Evolutionary conservation across 1,140 invertebrate genomes (phyloP), one percentile per base, ranked within the genome.

Genomic region (Psilanteris sp.): DNA sequence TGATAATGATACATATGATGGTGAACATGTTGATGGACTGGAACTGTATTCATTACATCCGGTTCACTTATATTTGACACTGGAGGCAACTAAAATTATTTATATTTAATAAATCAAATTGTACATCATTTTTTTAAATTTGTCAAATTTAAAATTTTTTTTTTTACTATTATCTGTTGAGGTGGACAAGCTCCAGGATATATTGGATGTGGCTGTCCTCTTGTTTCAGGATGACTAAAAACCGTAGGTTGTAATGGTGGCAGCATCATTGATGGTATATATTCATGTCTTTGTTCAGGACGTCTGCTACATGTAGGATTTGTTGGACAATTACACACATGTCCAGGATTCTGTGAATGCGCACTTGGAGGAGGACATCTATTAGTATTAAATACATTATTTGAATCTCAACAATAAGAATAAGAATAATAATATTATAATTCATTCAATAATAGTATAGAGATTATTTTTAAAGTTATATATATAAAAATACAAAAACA

Each of bases 1-100:
- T 92, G 90, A 81, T 92, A 91, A 81, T 93, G 92, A 76, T 91
- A 90, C 84, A 92, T 90, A 72, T 93, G 92, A 85, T 92, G 92
- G 83, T 92, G 92, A 1, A 92, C 89, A 61, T 91, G 91, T 76
- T 90, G 90, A 80, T 90, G 90, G 26, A 80, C 77, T 11, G 83
- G 80, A 61, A 81, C 78, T 13, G 83, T 68, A 26, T 81, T 71
- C 11, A 81, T 62, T 46, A 79, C 62, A 20, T 83, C 74, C 4
- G 67, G 59, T 4, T 79, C 79, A 22, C 43, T 76, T 5, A 78
- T 46, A 31, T 64, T 68, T 15, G 37, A 67, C 14, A 83, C 32
- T 6, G 79, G 61, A 72, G 81, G 81, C 37, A 81, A 46, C 83
- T 83, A n/a, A n/a, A n/a, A n/a, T n/a, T 20, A 20, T 20, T 3